A percentile compares a stretch with the other conserved stretches of the same genome.
phyloP scores from a whole-genome alignment of 2,797 vertebrate genomes.

The Streptopelia turtur region DNA sequence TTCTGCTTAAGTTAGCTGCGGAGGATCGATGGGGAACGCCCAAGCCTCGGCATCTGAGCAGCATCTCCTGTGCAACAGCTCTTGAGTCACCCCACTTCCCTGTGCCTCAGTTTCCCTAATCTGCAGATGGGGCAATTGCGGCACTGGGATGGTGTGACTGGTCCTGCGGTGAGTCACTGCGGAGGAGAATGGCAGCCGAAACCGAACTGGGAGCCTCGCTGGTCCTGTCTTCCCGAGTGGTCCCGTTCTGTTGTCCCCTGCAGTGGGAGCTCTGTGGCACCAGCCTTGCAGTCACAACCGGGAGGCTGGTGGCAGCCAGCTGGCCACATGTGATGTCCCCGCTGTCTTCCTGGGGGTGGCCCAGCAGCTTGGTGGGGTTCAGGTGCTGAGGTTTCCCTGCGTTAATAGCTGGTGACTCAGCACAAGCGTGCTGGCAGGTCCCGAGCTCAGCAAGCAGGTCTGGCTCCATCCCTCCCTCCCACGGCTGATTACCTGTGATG shows the following conservation, averaged over 20 bases:
- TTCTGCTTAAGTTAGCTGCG: constrained; percentile 69
- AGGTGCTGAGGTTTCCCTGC: constrained; percentile 60
- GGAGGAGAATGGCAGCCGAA: constrained; percentile 5
- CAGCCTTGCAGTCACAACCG: not conserved
- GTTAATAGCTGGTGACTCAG: constrained; percentile 66
- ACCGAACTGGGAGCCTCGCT: not conserved
- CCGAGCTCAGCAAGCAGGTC: constrained; percentile 64
- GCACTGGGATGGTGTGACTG: constrained; percentile 57
- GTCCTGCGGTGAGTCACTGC: constrained; percentile 41
- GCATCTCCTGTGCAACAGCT: constrained; percentile 68
- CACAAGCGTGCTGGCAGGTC: constrained; percentile 43
- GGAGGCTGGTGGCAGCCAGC: not conserved
- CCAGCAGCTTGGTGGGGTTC: not conserved
- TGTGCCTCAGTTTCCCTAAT: constrained; percentile 74
- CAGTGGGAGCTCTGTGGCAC: not conserved
- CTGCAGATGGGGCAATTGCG: constrained; percentile 60
- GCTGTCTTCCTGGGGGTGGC: not conserved
- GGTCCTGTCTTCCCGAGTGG: accelerated
- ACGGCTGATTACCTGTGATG: constrained; percentile 64
- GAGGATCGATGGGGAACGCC: constrained; percentile 70
- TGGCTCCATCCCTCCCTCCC: constrained; percentile 67
- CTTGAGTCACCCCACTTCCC: constrained; percentile 70
- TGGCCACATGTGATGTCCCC: not conserved
- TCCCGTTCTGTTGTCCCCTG: not conserved
- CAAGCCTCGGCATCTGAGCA: constrained; percentile 60